Conservation (phyloP, 2,888 invertebrate genomes). For the Sarcophaga subvicina region DNA sequence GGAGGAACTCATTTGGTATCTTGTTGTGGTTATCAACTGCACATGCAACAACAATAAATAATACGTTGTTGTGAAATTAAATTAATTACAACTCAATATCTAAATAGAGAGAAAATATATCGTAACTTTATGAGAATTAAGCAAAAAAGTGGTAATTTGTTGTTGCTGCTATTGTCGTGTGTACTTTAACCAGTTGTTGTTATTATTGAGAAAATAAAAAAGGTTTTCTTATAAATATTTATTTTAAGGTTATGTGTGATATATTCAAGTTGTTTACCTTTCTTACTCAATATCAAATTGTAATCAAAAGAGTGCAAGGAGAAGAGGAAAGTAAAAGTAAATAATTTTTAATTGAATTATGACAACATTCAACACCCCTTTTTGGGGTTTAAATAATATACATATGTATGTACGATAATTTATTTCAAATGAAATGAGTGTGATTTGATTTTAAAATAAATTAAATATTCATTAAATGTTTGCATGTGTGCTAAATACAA, state of each 20-base stretch:
- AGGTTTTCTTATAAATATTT: too few relatives aligned
- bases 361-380: background rate
- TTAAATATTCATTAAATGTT: background rate
- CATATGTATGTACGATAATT: background rate
- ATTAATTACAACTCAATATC: too few relatives aligned
- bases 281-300: background rate
- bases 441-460: background rate
- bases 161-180: background rate
- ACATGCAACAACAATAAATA: too few relatives aligned
- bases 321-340: background rate
- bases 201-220: background rate
- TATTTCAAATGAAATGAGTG: background rate
- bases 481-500: background rate
- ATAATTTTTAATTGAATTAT: background rate
- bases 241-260: background rate
- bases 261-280: background rate
- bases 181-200: slow-evolving; percentile 11
- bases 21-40: too few relatives aligned
- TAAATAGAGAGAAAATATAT: too few relatives aligned
- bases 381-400: background rate
- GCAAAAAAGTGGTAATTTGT: background rate
- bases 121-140: background rate
- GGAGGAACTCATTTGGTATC: too few relatives aligned
- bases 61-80: too few relatives aligned
- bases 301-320: background rate